Evolutionary conservation across 2,888 invertebrate species (phyloP).

Genomic region (Leptinotarsa rubiginosa): DNA sequence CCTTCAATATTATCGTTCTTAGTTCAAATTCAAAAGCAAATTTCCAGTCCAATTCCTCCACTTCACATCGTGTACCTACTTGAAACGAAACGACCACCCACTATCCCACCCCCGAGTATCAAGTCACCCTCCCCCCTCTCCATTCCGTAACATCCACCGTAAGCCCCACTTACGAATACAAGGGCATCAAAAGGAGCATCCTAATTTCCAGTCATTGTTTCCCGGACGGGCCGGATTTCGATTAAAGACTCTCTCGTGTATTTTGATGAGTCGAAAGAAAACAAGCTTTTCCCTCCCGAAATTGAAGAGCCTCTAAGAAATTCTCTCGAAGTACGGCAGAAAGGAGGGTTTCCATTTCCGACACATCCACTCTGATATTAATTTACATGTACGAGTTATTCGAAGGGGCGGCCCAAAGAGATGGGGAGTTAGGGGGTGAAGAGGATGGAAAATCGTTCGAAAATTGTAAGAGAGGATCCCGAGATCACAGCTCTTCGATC

Average conservation of each 20-base stretch:
- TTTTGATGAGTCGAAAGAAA: slow-evolving; percentile 34
- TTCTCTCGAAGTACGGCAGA: slow-evolving; percentile 26
- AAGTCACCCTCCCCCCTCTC: not conserved
- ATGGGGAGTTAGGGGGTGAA: not conserved
- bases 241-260: slow-evolving; percentile 27
- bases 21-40: no score
- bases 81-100: not conserved
- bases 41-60: no score
- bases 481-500: slow-evolving; percentile 41
- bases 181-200: slow-evolving; percentile 26
- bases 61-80: no score
- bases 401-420: slow-evolving; percentile 31
- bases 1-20: no score
- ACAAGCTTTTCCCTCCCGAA: slow-evolving; percentile 31
- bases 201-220: slow-evolving; percentile 28
- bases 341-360: slow-evolving; percentile 40
- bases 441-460: not conserved
- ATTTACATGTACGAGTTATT: slow-evolving; percentile 49
- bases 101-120: not conserved
- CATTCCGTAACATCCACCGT: not conserved
- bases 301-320: slow-evolving; percentile 31
- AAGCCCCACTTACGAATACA: slow-evolving; percentile 2
- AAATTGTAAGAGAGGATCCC: slow-evolving; percentile 23
- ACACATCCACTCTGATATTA: slow-evolving; percentile 44
- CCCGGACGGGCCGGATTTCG: slow-evolving; percentile 20